Percentiles rank a stretch among this genome's conserved stretches.
Evolutionary conservation across 2,797 vertebrate genomes (phyloP).

Genomic region (Falco columbarius): DNA sequence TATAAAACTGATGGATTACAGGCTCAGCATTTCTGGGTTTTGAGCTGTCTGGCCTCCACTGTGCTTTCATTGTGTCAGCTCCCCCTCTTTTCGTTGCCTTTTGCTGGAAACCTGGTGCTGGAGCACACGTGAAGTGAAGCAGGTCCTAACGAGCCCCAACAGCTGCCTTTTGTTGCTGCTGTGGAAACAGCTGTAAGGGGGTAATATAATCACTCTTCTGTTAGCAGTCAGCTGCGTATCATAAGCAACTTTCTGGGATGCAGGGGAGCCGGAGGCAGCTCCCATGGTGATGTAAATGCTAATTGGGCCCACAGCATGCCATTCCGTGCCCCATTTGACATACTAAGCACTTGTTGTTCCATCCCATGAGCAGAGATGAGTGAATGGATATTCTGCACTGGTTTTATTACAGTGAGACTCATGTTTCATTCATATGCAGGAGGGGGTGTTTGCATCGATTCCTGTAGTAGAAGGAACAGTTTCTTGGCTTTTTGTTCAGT

Average conservation of each 20-base stretch:
- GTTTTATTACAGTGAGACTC: neutral
- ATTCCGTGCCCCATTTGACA: conserved; percentile 17
- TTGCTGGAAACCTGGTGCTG: neutral
- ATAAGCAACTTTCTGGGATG: conserved; percentile 35
- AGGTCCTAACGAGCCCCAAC: conserved; percentile 17
- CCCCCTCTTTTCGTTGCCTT: neutral
- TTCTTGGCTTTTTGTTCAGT: neutral
- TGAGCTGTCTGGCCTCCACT: conserved; percentile 43
- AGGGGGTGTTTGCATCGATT: neutral
- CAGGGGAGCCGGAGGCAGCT: neutral
- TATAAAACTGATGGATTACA: conserved; percentile 46
- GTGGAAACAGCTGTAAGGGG: conserved; percentile 55
- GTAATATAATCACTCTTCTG: conserved; percentile 49
- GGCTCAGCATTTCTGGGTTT: neutral
- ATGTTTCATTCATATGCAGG: neutral
- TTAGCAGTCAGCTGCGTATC: conserved; percentile 7
- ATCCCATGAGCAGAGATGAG: neutral
- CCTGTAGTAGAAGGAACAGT: neutral
- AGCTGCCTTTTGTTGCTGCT: conserved; percentile 61
- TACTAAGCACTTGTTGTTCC: conserved; percentile 22
- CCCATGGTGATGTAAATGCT: conserved; percentile 35
- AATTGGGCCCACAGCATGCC: neutral
- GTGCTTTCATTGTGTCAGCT: conserved; percentile 44
- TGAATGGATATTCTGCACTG: neutral
- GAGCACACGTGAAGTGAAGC: conserved; percentile 33